Conservation (phyloP, 1,140 invertebrate species). For the Drosophila nannoptera region DNA sequence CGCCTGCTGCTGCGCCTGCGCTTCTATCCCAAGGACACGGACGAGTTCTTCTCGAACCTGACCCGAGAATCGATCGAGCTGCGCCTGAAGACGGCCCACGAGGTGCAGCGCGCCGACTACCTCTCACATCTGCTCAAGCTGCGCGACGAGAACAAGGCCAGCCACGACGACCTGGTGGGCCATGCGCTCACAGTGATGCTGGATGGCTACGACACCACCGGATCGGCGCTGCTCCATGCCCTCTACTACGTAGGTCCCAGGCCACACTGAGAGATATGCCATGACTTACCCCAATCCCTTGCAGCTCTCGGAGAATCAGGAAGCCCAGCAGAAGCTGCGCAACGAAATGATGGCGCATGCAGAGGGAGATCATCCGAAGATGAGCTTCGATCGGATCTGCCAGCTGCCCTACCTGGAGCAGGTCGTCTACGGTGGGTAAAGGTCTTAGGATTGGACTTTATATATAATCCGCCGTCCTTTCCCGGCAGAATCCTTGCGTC, state of each 20-base stretch:
- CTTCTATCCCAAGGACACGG: constrained; percentile 60
- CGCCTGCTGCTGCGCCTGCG: constrained; percentile 48
- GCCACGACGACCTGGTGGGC: constrained; percentile 82
- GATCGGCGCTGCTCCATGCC: constrained; percentile 57
- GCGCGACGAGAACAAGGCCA: constrained; percentile 78
- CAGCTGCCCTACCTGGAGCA: constrained; percentile 68
- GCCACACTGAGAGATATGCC: no score
- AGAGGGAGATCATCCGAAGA: neutral
- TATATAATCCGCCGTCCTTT: neutral
- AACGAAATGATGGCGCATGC: constrained; percentile 62
- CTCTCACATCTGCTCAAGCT: constrained; percentile 76
- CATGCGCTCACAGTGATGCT: constrained; percentile 81
- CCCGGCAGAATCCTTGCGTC: constrained; percentile 60
- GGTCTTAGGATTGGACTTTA: neutral
- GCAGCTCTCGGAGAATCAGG: constrained; percentile 55
- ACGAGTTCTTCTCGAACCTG: constrained; percentile 72
- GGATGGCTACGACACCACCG: constrained; percentile 83
- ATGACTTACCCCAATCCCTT: neutral
- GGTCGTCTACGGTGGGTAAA: constrained; percentile 58
- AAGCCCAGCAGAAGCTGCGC: constrained; percentile 59
- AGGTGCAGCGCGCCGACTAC: constrained; percentile 70
- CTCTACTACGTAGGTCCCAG: constrained; percentile 60
- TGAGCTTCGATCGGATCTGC: constrained; percentile 52
- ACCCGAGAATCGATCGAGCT: constrained; percentile 65
- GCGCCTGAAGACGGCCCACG: constrained; percentile 75